A percentile compares a stretch with the other conserved stretches of the same genome.
These are phyloP conservation scores for Chaenogobius annularis DNA, from an alignment of 2,113 vertebrate species.

Conservation along the genomic window DNA sequence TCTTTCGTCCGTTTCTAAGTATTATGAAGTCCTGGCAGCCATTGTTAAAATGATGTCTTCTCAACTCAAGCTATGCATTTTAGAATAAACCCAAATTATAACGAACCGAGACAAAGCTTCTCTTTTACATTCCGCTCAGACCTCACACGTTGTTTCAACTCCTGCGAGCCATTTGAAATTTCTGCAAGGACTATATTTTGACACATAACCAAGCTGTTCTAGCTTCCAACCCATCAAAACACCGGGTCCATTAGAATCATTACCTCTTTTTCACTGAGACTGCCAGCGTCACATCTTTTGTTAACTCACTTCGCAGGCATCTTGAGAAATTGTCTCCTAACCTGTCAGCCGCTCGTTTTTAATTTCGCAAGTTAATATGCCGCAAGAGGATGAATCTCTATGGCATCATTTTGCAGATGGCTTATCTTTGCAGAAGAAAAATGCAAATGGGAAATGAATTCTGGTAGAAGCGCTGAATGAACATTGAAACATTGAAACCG, in stretches of 20 bases:
- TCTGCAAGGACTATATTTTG: neutral
- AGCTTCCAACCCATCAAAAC: constrained; percentile 13
- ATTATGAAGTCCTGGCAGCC: neutral
- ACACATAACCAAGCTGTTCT: constrained; percentile 1
- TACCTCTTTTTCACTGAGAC: constrained; percentile 1
- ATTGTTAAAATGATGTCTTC: neutral
- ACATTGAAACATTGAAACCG: constrained; percentile 20
- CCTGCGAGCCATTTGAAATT: neutral
- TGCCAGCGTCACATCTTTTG: neutral
- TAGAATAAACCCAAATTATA: constrained; percentile 13
- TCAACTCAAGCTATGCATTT: neutral
- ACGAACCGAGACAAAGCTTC: constrained; percentile 16
- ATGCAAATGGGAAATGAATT: constrained; percentile 50
- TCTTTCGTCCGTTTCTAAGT: neutral
- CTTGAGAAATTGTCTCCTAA: constrained; percentile 26
- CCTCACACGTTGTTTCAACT: constrained; percentile 6
- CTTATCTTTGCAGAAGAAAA: constrained; percentile 52
- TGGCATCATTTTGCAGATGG: constrained; percentile 60
- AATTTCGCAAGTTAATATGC: constrained; percentile 56
- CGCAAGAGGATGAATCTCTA: constrained; percentile 40
- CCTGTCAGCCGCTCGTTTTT: constrained; percentile 45
- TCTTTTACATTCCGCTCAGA: constrained; percentile 9
- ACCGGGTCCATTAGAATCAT: constrained; percentile 1
- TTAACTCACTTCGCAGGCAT: constrained; percentile 21
- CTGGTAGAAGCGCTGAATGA: constrained; percentile 28